Conservation (phyloP, 2,888 invertebrate genomes). For the Drosophila flavopinicola region DNA sequence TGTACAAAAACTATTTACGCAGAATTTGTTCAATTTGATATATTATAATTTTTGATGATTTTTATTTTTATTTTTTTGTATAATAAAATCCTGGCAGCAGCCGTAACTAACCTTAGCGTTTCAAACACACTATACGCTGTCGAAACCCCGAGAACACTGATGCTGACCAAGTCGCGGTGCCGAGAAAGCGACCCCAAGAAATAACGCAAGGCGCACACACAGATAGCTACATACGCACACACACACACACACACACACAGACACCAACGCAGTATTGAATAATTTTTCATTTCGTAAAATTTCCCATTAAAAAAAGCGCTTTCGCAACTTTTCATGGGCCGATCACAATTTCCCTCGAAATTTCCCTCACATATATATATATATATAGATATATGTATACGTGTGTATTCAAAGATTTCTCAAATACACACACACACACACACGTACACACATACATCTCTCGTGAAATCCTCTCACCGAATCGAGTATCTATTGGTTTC, state of each 20-base stretch:
- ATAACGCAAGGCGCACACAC: slow-evolving; percentile 56
- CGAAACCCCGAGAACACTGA: slow-evolving; percentile 86
- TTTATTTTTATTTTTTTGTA: slow-evolving; percentile 26
- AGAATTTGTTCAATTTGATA: slow-evolving; percentile 3
- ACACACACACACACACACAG: slow-evolving; percentile 23
- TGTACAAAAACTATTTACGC: slow-evolving; percentile 6
- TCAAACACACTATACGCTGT: slow-evolving; percentile 85
- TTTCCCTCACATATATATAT: slow-evolving; percentile 31
- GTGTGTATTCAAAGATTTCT: slow-evolving; percentile 8
- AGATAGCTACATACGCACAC: slow-evolving; percentile 27
- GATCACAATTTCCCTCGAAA: slow-evolving; percentile 61
- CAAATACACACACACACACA: slow-evolving; percentile 9
- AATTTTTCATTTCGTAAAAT: slow-evolving; percentile 65
- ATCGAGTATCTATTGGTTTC: slow-evolving; percentile 15
- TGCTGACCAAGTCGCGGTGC: slow-evolving; percentile 83
- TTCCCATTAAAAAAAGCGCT: slow-evolving; percentile 77
- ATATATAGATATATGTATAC: slow-evolving; percentile 7
- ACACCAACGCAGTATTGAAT: slow-evolving; percentile 59
- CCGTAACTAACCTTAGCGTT: slow-evolving; percentile 85
- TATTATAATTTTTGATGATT: slow-evolving; percentile 3
- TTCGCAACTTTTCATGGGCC: slow-evolving; percentile 64
- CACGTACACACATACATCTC: neutral
- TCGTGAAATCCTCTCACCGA: slow-evolving; percentile 35
- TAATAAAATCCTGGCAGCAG: slow-evolving; percentile 68
- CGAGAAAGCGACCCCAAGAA: slow-evolving; percentile 83